Base-by-base conservation (phyloP, 2,113 vertebrate species). In the Scortum barcoo region DNA sequence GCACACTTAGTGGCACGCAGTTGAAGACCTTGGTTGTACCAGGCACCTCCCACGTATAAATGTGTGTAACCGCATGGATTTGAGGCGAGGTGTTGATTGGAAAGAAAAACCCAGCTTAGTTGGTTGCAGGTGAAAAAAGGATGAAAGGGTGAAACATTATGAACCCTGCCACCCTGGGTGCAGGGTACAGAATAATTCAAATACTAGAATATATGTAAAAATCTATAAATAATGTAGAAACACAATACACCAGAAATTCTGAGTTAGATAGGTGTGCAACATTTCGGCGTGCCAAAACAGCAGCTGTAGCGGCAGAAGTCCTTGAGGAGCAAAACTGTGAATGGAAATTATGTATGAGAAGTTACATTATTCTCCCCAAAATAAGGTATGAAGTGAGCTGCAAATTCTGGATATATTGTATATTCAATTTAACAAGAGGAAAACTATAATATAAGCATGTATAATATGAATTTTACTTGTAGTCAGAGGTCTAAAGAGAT, bases 41-140 rank as follows among this genome's bases (percentile, higher is more conserved):
- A 17, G 51, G 44, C 28, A 65, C 36, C 68, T 80, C 42, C 51
- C 51, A 10, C 38, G 22, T 61, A 70, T 75, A 33, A 57, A 75
- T 63, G 33, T 76, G 53, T 84, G 54, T 50, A 8, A 80, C 44
- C 81, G 63, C 30, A 48, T 61, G 50, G 51, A 53, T 69, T 73
- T 57, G 26, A 75, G 12, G 56, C 20, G 26, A 61, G 54, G 62
- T 83, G 63, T 79, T 83, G 73, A 76, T 62, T 78, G 19, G 75
- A 79, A 57, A 50, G 20, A 53, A 57, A 77, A 62, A 61, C 38
- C 10, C 33, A 65, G 74, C 38, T 36, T 63, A 51, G 42, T 11
- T 57, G 58, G 50, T 57, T 83, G 76, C 33, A 79, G 20, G 38
- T 80, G 56, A 72, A 61, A 61, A 11, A 44, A 66, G 72, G 68